Evolutionary conservation across 2,113 vertebrate species (phyloP).

Genomic region (Urocynchramus pylzowi): DNA sequence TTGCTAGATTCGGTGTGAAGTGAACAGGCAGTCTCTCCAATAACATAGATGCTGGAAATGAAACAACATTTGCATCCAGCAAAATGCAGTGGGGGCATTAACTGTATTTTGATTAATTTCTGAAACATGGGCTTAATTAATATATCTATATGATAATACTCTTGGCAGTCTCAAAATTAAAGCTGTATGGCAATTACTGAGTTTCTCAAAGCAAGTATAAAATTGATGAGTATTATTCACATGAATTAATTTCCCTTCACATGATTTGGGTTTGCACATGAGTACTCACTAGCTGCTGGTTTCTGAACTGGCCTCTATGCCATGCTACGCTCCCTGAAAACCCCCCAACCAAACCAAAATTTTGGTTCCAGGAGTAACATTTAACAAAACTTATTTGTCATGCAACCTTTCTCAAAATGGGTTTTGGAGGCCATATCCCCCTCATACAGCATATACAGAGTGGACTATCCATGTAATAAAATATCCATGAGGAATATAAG

Average conservation of each 20-base stretch:
- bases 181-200: not conserved
- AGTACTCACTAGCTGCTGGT: not conserved
- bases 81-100: not conserved
- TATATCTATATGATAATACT: not conserved
- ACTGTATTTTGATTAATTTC: not conserved
- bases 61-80: not conserved
- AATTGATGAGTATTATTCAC: not conserved
- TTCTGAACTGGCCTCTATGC: not conserved
- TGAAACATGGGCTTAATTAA: not conserved
- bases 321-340: not conserved
- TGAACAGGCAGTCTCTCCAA: not conserved
- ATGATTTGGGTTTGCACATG: not conserved
- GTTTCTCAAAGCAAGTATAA: not conserved
- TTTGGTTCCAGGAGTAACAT: not conserved
- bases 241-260: not conserved
- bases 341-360: not conserved
- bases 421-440: not conserved
- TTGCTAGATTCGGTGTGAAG: rapidly evolving
- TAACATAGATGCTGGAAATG: not conserved
- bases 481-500: not conserved
- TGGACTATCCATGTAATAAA: not conserved
- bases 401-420: not conserved
- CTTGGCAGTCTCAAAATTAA: not conserved
- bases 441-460: not conserved
- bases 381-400: not conserved